Conservation (phyloP, 1,140 invertebrate species). For the Limonius californicus region DNA sequence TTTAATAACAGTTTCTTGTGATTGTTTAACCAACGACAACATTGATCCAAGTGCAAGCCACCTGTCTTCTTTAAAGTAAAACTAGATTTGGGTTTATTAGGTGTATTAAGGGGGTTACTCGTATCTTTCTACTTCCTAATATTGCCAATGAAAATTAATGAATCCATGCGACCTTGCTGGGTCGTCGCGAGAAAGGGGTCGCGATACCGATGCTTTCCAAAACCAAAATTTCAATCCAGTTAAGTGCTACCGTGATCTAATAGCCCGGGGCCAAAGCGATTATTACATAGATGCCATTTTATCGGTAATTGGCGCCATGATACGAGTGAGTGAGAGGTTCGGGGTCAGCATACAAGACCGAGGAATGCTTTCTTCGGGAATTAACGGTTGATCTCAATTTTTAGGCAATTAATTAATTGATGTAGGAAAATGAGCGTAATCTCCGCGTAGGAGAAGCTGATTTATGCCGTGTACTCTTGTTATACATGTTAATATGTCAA, state of each 20-base stretch:
- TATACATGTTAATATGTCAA: no score
- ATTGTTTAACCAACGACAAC: no score
- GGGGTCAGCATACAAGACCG: neutral
- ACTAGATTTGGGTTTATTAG: no score
- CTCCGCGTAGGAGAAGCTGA: neutral
- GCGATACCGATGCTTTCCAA: no score
- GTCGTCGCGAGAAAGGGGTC: no score
- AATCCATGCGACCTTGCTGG: no score
- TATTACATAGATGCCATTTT: conserved; percentile 4
- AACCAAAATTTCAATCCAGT: neutral
- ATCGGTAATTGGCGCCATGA: conserved; percentile 1
- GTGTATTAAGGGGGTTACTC: no score
- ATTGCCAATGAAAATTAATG: no score
- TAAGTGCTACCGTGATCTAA: conserved; percentile 3
- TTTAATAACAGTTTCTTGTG: no score
- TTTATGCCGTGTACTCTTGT: neutral
- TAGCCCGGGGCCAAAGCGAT: neutral
- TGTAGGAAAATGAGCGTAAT: neutral
- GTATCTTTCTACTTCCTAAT: no score
- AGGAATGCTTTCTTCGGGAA: conserved; percentile 2
- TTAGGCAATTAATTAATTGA: conserved; percentile 5
- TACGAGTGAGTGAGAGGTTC: neutral
- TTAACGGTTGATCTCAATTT: conserved; percentile 10
- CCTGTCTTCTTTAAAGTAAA: no score
- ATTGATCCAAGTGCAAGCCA: no score